These are phyloP conservation scores for Cephus nigrinus DNA, from an alignment of 2,888 invertebrate species.

Conservation along the genomic window DNA sequence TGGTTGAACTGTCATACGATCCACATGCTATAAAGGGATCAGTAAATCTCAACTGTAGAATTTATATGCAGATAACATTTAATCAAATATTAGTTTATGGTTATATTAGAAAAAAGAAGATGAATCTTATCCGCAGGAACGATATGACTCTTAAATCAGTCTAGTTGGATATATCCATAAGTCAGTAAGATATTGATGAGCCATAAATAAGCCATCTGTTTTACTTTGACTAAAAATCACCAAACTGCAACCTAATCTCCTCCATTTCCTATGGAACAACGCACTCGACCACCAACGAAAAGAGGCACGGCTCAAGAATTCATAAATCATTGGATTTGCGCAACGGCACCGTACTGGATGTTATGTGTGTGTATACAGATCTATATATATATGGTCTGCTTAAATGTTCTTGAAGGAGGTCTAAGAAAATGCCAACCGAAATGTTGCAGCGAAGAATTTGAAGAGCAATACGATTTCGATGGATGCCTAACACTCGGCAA, in stretches of 20 bases:
- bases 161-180: background rate
- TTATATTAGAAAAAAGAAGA: background rate
- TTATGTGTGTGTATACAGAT: background rate
- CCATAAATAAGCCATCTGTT: background rate
- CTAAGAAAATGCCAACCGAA: background rate
- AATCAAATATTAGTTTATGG: background rate
- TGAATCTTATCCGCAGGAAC: background rate
- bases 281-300: background rate
- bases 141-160: background rate
- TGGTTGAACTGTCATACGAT: background rate
- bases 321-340: slow-evolving; percentile 1
- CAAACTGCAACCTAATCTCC: background rate
- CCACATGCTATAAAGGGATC: background rate
- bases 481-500: background rate
- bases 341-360: background rate
- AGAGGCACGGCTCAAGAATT: background rate
- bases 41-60: background rate
- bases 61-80: too few species aligned
- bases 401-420: background rate
- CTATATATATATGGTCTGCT: background rate
- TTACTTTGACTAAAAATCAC: background rate
- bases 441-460: background rate
- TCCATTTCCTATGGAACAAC: background rate
- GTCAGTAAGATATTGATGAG: background rate
- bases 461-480: background rate